These are phyloP conservation scores for Phyllostomus hastatus DNA, from an alignment of 2,113 vertebrate genomes.

Conservation along the genomic window DNA sequence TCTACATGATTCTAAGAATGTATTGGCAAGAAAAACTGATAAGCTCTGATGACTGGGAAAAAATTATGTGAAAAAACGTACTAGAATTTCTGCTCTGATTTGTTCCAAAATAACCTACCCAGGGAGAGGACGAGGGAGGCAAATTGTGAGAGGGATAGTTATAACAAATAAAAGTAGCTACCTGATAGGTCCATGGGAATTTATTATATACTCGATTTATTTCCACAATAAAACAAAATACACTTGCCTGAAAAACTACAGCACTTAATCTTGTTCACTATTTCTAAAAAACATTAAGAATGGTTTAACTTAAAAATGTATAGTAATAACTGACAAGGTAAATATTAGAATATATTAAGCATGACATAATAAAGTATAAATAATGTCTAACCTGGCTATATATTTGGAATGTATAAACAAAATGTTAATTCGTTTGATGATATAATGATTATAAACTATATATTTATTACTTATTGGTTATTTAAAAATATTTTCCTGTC, in stretches of 20 bases:
- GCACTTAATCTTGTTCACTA: neutral
- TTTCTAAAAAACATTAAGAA: neutral
- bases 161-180: neutral
- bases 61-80: neutral
- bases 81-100: neutral
- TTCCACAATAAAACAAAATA: neutral
- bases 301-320: neutral
- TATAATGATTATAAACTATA: neutral
- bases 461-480: neutral
- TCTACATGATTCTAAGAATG: neutral
- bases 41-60: neutral
- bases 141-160: neutral
- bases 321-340: neutral
- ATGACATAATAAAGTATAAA: neutral
- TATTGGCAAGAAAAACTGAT: neutral
- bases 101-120: neutral
- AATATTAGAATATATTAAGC: neutral
- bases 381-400: neutral
- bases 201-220: neutral
- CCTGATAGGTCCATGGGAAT: neutral
- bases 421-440: neutral
- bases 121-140: neutral
- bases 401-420: neutral
- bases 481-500: neutral
- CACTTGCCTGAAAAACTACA: neutral